Base-by-base conservation (phyloP, 2,888 invertebrate genomes). In the Ceramica pisi region DNA sequence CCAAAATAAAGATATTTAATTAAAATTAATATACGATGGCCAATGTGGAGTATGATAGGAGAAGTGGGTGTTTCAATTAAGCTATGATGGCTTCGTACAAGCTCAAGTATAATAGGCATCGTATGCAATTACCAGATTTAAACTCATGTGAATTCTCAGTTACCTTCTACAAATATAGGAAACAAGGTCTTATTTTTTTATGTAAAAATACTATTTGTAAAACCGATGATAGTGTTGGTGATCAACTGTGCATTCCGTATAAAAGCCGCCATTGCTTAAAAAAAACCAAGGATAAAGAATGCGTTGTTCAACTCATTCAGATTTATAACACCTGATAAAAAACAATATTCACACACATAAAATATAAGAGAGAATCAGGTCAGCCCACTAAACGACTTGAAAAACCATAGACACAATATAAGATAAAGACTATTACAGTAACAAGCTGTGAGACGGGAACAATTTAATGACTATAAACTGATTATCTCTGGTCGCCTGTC, bases 391-490 rank as follows among this genome's bases (percentile, higher is more conserved):
- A 71, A 67, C 61, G 55, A 51, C 71, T 70, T 78, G 63, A 80
- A 78, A 84, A 78, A 87, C 82, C 85, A 87, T 82, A 82, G 84
- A 79, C 80, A 75, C 73, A 67, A 31, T 79, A 75, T 71, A 65
- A 80, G 84, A 87, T 86, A 83, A 82, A 81, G 65, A 71, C 82
- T 61, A 84, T 87, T 87, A 83, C 76, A 71, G 67, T 82, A 82
- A 83, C 71, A 77, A 66, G 55, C 75, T 71, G 76, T 70, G 71
- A 75, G 82, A 60, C 85, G 69, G 57, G 64, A 75, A 79, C 80
- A 67, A 79, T 83, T 85, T 84, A 87, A 88, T 88, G 86, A 82
- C 83, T 78, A 71, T 78, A 81, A 84, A 83, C 81, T 85, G 78
- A 85, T 87, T 86, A 84, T 65, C 64, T 62, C 46, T 55, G 77